phyloP scores from a whole-genome alignment of 2,113 vertebrate species.

The Amazona guildingii region DNA sequence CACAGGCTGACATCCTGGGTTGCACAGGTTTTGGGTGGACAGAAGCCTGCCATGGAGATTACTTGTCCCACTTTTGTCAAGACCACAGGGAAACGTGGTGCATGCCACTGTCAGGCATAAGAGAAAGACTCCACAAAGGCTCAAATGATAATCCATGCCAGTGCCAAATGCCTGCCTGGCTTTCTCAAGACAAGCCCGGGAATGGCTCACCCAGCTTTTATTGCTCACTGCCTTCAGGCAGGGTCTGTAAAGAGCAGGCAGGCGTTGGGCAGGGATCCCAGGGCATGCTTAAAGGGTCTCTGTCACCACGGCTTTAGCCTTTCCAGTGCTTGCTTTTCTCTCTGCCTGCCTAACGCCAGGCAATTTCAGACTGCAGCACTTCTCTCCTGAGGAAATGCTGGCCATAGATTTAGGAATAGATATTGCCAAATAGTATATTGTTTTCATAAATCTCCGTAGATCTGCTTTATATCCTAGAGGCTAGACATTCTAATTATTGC shows the following conservation, averaged over 20 bases:
- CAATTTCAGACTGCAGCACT: conserved; percentile 35
- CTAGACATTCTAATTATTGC: conserved; percentile 69
- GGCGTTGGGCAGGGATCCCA: accelerated
- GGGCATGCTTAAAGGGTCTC: neutral
- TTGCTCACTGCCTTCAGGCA: neutral
- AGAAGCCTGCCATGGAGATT: neutral
- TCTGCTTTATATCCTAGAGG: conserved; percentile 51
- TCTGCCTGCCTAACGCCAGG: neutral
- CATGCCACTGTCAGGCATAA: accelerated
- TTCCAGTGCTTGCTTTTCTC: neutral
- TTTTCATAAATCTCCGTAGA: conserved; percentile 68
- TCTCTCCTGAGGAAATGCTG: conserved; percentile 47
- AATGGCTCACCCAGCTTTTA: accelerated
- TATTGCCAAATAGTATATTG: conserved; percentile 67
- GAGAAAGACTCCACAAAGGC: neutral
- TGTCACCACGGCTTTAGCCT: neutral
- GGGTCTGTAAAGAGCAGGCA: neutral
- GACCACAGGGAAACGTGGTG: accelerated
- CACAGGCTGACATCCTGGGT: accelerated
- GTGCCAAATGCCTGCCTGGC: accelerated
- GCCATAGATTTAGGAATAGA: conserved; percentile 64
- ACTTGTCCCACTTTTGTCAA: neutral
- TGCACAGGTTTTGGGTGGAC: neutral
- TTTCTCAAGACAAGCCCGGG: neutral
- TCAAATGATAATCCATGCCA: accelerated